Evolutionary conservation across 2,888 invertebrate species (phyloP).

Genomic region (Lithophane leautieri): DNA sequence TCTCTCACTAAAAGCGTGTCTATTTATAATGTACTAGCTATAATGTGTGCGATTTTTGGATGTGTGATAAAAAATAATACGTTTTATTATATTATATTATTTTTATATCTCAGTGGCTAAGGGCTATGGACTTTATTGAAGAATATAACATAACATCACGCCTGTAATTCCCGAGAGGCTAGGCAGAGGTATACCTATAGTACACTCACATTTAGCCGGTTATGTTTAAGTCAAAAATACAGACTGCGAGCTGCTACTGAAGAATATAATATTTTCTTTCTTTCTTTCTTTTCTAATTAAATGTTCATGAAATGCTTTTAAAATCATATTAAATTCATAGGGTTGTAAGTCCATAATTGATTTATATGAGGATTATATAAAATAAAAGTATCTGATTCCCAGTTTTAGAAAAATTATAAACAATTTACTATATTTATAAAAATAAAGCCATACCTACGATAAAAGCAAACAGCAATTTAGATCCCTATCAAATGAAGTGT

Average conservation of each 20-base stretch:
- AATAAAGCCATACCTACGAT: background rate
- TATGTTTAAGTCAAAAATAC: too few relatives aligned
- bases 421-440: background rate
- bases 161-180: too few relatives aligned
- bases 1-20: slow-evolving; percentile 67
- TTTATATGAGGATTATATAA: background rate
- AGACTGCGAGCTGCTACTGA: too few relatives aligned
- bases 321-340: background rate
- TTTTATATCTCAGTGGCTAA: background rate
- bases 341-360: background rate
- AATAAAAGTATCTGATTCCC: background rate
- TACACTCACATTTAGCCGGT: too few relatives aligned
- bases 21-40: slow-evolving; percentile 52
- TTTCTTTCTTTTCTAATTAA: too few relatives aligned
- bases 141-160: too few relatives aligned
- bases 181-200: too few relatives aligned
- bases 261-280: background rate
- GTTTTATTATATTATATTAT: background rate
- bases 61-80: background rate
- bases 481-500: background rate
- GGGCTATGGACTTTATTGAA: background rate
- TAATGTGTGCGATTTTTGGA: slow-evolving; percentile 5
- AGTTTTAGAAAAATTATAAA: background rate
- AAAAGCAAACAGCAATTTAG: too few relatives aligned
- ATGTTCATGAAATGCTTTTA: background rate